Base-by-base conservation (phyloP, 2,888 invertebrate species). In the Argyra leucocephala region DNA sequence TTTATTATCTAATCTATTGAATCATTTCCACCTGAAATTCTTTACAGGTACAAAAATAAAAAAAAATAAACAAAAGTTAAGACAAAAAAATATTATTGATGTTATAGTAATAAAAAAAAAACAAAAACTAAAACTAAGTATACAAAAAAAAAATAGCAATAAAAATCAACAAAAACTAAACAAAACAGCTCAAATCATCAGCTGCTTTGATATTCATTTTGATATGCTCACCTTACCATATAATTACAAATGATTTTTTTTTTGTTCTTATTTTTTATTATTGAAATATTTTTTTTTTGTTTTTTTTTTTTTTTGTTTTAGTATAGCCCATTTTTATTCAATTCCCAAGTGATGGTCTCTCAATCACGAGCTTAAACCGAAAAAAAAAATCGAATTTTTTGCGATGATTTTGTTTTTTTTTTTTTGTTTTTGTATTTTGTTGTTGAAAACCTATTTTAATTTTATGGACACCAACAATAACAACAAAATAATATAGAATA, bases 151-250 rank as follows among this genome's bases (percentile, higher is more conserved):
- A 48, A 48, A 48, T 48, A 48, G 18, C 3, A 48, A 48, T 48
- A 5, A 48, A 48, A 48, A 48, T 18, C 18, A 48, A 48, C 48
- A 18, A 48, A 48, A 18, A 2, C 18, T 3, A 18, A n/a, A 15
- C 15, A 48, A 48, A 48, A 18, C 48, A 48, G 12, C 48, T 48
- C 18, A 48, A 48, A 15, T 48, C 48, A 48, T 48, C 48, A 48
- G 48, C 48, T 48, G n/a, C 48, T 48, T 48, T 48, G 48, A 48
- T 48, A 48, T 48, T 48, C 48, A 48, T n/a, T 48, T 48, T n/a
- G 48, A 48, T 48, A 48, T 48, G 48, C 48, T 48, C 48, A 48
- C 48, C 48, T 48, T 48, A 48, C 48, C 48, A 48, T 48, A 48
- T 48, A 48, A 48, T 48, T 48, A 48, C 48, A n/a, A 31, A 31